phyloP scores from a whole-genome alignment of 1,140 invertebrate genomes.

The Daktulosphaira vitifoliae region DNA sequence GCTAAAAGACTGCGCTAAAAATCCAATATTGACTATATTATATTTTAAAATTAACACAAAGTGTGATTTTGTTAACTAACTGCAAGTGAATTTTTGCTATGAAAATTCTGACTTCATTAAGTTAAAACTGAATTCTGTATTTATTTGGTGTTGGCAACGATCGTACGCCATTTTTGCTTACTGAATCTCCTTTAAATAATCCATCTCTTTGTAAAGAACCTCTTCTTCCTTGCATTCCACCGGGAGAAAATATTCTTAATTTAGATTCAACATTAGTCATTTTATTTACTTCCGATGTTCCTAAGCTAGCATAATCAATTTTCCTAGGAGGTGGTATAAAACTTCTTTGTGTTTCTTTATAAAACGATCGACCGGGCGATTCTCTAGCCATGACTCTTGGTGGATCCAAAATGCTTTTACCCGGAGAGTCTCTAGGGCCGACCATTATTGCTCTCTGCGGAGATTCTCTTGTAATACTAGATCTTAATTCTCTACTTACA shows the following conservation, averaged over 20 bases:
- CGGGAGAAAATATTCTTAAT: conserved; percentile 35
- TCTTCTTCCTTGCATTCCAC: conserved; percentile 34
- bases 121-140: conserved; percentile 41
- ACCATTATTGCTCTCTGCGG: conserved; percentile 18
- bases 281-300: conserved; percentile 25
- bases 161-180: conserved; percentile 36
- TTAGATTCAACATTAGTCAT: conserved; percentile 37
- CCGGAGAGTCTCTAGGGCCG: conserved; percentile 15
- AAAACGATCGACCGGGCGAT: conserved; percentile 29
- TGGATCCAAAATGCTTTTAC: conserved; percentile 20
- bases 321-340: conserved; percentile 40
- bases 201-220: conserved; percentile 38
- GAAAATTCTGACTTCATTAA: too few species aligned
- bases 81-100: too few species aligned
- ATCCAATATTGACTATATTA: too few species aligned
- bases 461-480: conserved; percentile 36
- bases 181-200: conserved; percentile 6
- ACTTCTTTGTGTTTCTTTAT: conserved; percentile 34
- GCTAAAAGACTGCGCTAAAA: conserved; percentile 28
- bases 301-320: conserved; percentile 38
- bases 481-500: conserved; percentile 30
- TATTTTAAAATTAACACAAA: too few species aligned
- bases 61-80: too few species aligned
- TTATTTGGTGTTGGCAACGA: conserved; percentile 41
- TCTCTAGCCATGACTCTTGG: conserved; percentile 29